Evolutionary conservation across 2,113 vertebrate genomes (phyloP), one percentile per base, ranked within the genome.

Genomic region (Romanogobio albipinnatus): DNA sequence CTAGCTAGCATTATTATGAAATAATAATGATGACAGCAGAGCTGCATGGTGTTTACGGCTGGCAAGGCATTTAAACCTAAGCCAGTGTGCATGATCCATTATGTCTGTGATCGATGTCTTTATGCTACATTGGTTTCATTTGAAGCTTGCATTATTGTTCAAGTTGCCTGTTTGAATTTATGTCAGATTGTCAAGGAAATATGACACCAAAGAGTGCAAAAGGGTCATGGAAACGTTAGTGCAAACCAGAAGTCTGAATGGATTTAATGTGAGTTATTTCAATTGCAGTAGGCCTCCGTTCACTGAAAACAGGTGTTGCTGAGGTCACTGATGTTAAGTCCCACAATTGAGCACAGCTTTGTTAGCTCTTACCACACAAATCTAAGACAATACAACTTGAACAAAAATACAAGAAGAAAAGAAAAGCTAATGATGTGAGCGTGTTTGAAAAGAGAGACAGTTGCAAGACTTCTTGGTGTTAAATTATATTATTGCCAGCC

Each of bases 1-100:
- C 77, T 47, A 24, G 56, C 76, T 59, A 24, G n/a, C 59, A 62
- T 47, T 80, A 62, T 64, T 45, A 80, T 80, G 58, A 80, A 80
- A 64, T 80, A 64, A 24, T 47, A 64, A 80, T 59, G 76, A 56
- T 80, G 58, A 64, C n/a, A 29, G 58, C 19, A 61, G 53, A 29
- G 73, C 15, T 4, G 8, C 24, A 10, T 26, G 47, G 43, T 15
- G 11, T 68, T 68, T 68, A 68, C 15, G 29, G 26, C 4, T 74
- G 70, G 9, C 39, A 74, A 24, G 33, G 19, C 39, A 74, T 74
- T 47, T n/a, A 22, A 22, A 39, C 1, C 56, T 56, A 77, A 74
- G 2, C 33, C 29, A 33, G 76, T 39, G 33, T n/a, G 74, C 14
- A 76, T 76, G 47, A 53, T 33, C 3, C 33, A 29, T 51, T 47